Percentiles rank a stretch among this genome's conserved stretches.
Conservation (phyloP, 2,888 invertebrate genomes). For the Belgica antarctica region DNA sequence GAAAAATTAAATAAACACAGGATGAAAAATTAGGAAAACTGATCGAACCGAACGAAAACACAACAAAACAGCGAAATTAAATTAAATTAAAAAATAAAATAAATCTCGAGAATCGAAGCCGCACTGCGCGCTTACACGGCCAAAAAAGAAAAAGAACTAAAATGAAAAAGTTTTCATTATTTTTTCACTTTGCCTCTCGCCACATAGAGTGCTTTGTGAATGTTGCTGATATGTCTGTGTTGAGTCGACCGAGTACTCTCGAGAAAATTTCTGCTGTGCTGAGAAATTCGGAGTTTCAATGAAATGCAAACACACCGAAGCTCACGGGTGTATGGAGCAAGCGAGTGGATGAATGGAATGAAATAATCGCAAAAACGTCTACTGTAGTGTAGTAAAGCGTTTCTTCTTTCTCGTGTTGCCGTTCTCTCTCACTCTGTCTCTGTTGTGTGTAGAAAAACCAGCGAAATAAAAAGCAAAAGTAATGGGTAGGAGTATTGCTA, state of each 20-base stretch:
- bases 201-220: conserved; percentile 4
- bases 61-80: conserved; percentile 27
- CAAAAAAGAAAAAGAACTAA: conserved; percentile 44
- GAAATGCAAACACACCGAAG: conserved; percentile 24
- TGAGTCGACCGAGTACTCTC: conserved; percentile 33
- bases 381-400: conserved; percentile 6
- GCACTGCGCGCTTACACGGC: conserved; percentile 43
- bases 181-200: conserved; percentile 44
- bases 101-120: conserved; percentile 40
- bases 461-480: background rate
- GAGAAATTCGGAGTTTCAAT: conserved; percentile 43
- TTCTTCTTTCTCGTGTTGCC: background rate
- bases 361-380: conserved; percentile 42
- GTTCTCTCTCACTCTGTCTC: no score
- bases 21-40: conserved; percentile 5
- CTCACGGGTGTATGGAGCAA: conserved; percentile 31
- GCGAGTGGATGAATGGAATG: conserved; percentile 44
- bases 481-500: conserved; percentile 40
- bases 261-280: conserved; percentile 26
- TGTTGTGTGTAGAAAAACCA: conserved; percentile 13
- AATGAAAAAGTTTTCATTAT: conserved; percentile 43
- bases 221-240: conserved; percentile 7
- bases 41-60: conserved; percentile 18
- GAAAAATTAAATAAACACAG: background rate
- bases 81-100: conserved; percentile 38